Evolutionary conservation across 2,113 vertebrate genomes (phyloP).

Genomic region (Callionymus lyra): DNA sequence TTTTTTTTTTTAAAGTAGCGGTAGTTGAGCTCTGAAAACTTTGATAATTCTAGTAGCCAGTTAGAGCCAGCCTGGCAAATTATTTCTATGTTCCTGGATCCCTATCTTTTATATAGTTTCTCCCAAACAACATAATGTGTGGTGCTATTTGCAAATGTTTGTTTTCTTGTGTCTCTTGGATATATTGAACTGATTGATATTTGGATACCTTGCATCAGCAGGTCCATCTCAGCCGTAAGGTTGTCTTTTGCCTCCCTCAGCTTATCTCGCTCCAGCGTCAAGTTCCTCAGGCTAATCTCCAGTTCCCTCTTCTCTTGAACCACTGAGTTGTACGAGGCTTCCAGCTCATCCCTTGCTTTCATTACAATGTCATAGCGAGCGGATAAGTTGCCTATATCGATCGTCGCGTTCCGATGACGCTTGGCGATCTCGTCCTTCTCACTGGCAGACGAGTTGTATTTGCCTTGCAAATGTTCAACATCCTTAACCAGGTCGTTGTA

Average conservation of each 20-base stretch:
- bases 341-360: slow-evolving; percentile 7
- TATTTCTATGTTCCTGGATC: no score
- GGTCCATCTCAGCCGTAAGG: slow-evolving; percentile 29
- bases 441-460: slow-evolving; percentile 12
- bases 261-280: slow-evolving; percentile 14
- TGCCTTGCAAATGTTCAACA: slow-evolving; percentile 27
- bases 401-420: slow-evolving; percentile 24
- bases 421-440: slow-evolving; percentile 29
- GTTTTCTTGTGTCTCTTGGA: no score
- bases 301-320: slow-evolving; percentile 14
- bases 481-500: slow-evolving; percentile 23
- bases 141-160: no score
- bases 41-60: no score
- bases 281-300: slow-evolving; percentile 3
- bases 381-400: slow-evolving; percentile 10
- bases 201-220: neutral
- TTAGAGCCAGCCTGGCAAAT: no score
- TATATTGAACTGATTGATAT: slow-evolving; percentile 7
- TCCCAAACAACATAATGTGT: no score
- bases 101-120: no score
- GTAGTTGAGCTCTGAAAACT: no score
- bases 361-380: neutral
- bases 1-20: no score
- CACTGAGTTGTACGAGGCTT: neutral
- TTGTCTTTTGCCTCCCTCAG: slow-evolving; percentile 13